A percentile compares a stretch with the other conserved stretches of the same genome.
Evolutionary conservation across 2,888 invertebrate species (phyloP).

Genomic region (Ellobium chinense): DNA sequence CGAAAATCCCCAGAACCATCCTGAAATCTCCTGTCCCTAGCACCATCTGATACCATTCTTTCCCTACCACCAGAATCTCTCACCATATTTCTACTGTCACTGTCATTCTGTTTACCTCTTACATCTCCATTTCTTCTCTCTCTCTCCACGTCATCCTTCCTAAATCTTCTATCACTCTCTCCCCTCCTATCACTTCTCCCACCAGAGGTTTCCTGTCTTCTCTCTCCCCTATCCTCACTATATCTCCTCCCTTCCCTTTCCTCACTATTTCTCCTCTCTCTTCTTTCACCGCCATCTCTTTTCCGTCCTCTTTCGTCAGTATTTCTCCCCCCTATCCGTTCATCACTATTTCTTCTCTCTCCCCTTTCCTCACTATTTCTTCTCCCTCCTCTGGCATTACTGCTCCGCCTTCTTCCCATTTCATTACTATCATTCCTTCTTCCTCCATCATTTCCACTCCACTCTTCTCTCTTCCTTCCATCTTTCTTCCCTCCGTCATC

Average conservation of each 20-base stretch:
- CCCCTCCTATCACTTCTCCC: too few relatives aligned
- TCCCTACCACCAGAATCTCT: conserved; percentile 19
- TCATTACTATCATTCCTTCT: conserved; percentile 36
- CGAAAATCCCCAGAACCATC: background rate
- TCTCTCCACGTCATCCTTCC: conserved; percentile 31
- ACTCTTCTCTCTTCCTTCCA: background rate
- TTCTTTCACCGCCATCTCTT: conserved; percentile 11
- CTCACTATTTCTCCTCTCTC: conserved; percentile 32
- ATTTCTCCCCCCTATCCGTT: background rate
- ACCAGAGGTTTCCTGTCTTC: too few relatives aligned
- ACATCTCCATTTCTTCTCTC: conserved; percentile 1
- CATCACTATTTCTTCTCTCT: conserved; percentile 33
- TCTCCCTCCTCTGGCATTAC: conserved; percentile 6
- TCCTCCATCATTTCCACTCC: background rate
- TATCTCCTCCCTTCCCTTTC: conserved; percentile 47
- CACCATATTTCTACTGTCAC: background rate
- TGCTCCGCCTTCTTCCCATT: conserved; percentile 28
- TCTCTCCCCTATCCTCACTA: conserved; percentile 36
- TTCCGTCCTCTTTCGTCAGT: background rate
- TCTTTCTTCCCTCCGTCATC: conserved; percentile 1
- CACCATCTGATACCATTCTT: too few relatives aligned
- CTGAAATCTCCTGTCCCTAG: background rate
- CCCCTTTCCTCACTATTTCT: conserved; percentile 22
- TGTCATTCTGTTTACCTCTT: conserved; percentile 23
- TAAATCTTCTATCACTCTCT: conserved; percentile 31